These are phyloP conservation scores for Conus canariensis DNA, from an alignment of 2,888 invertebrate genomes.

Conservation along the genomic window DNA sequence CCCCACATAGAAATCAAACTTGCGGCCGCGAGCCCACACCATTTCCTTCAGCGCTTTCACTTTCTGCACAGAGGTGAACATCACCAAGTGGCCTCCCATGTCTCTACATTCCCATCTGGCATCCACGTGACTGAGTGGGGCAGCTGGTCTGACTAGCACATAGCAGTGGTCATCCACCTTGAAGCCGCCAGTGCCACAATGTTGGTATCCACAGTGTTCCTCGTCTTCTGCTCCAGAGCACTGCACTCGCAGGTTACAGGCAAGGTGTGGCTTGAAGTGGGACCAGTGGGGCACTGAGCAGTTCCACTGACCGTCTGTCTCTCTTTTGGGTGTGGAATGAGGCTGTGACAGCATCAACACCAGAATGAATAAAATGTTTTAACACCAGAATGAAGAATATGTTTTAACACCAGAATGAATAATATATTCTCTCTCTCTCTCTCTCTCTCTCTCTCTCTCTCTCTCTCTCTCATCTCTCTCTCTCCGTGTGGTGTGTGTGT, in stretches of 20 bases:
- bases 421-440: no score
- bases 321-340: neutral
- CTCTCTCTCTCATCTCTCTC: no score
- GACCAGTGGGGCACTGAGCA: conserved; percentile 17
- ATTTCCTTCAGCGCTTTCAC: neutral
- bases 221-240: conserved; percentile 14
- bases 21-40: neutral
- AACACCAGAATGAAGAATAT: no score
- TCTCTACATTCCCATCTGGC: neutral
- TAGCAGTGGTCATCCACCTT: neutral
- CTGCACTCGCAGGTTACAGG: neutral
- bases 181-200: neutral
- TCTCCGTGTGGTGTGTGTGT: no score
- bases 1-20: neutral
- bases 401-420: no score
- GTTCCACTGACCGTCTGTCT: conserved; percentile 5
- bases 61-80: neutral
- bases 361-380: no score
- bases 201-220: neutral
- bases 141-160: neutral
- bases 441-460: no score
- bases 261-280: neutral
- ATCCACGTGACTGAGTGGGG: neutral
- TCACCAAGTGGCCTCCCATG: neutral
- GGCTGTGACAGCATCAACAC: neutral